Percentiles rank a stretch among this genome's conserved stretches.
These are phyloP conservation scores for Scalopus aquaticus DNA, from an alignment of 2,113 vertebrate genomes.

Conservation along the genomic window DNA sequence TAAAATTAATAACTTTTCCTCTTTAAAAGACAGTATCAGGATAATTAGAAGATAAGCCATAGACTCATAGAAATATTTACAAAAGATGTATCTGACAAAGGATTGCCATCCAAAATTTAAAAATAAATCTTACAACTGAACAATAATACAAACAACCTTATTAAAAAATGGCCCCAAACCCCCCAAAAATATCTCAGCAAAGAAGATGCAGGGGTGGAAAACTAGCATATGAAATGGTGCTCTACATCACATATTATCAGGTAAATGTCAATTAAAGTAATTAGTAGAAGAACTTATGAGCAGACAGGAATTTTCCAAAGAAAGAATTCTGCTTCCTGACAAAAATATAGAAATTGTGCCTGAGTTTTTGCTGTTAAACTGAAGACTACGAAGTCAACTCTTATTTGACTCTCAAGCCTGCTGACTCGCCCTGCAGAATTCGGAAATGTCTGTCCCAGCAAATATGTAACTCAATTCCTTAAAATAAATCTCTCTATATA, in stretches of 20 bases:
- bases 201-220: neutral
- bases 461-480: neutral
- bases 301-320: neutral
- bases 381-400: neutral
- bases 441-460: neutral
- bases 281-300: neutral
- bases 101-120: neutral
- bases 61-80: neutral
- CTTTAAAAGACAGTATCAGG: neutral
- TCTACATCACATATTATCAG: neutral
- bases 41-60: neutral
- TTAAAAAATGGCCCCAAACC: neutral
- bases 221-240: neutral
- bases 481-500: neutral
- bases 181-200: neutral
- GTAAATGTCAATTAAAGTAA: neutral
- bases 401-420: neutral
- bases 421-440: neutral
- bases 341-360: neutral
- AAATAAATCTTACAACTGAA: neutral
- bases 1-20: neutral
- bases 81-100: neutral
- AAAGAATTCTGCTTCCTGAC: neutral
- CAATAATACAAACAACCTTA: neutral
- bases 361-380: neutral